Conservation (phyloP, 2,113 vertebrate genomes). For the Ahaetulla prasina region DNA sequence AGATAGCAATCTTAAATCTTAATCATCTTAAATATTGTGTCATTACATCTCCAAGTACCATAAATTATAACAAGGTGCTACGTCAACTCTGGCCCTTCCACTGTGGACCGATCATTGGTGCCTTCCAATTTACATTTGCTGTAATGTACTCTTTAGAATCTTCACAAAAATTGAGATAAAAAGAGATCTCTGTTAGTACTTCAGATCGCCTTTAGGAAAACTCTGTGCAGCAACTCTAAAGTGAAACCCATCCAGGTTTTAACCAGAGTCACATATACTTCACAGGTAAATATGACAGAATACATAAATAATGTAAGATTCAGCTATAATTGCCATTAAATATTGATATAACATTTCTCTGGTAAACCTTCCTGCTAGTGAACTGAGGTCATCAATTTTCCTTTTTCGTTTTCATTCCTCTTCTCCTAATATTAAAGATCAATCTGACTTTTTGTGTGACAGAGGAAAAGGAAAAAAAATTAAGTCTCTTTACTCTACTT, state of each 20-base stretch:
- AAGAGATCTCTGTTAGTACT: not conserved
- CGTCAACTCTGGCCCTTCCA: not conserved
- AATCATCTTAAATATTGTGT: not conserved
- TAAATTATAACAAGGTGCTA: not conserved
- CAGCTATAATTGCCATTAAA: not conserved
- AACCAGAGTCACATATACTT: not conserved
- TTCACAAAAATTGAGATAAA: not conserved
- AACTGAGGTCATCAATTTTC: not conserved
- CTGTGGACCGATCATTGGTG: not conserved
- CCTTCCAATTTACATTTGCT: not conserved
- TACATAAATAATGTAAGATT: not conserved
- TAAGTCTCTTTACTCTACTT: not conserved
- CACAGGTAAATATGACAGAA: not conserved
- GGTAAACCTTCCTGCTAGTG: not conserved
- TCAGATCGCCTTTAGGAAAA: not conserved
- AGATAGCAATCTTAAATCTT: no score
- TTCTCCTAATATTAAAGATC: not conserved
- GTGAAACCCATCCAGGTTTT: not conserved
- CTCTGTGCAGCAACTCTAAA: not conserved
- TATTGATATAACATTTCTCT: not conserved
- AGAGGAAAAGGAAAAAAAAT: not conserved
- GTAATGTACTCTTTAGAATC: not conserved
- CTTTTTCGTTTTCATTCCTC: not conserved
- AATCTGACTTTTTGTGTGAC: not conserved
- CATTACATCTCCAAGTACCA: not conserved